Conservation (phyloP, 1,140 invertebrate species). For the Trialeurodes vaporariorum region DNA sequence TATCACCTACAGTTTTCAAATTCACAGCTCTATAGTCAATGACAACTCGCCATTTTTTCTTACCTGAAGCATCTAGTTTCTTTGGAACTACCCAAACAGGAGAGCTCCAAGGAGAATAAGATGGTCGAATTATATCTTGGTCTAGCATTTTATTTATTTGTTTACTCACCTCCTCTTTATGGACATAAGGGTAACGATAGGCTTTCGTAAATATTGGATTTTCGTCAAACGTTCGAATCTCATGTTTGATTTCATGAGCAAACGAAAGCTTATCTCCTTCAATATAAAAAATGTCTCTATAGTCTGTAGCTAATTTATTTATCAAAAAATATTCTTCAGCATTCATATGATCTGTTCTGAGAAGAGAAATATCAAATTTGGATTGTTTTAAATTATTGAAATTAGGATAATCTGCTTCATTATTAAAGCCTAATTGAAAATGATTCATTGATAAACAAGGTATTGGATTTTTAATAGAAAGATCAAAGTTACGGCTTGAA, state of each 20-base stretch:
- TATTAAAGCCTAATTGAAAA: no score
- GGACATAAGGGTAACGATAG: slow-evolving; percentile 1
- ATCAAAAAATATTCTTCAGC: no score
- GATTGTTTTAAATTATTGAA: no score
- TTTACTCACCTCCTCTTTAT: neutral
- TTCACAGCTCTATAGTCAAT: slow-evolving; percentile 27
- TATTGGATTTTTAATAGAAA: no score
- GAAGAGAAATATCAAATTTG: no score
- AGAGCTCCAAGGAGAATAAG: slow-evolving; percentile 35
- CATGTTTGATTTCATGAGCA: neutral
- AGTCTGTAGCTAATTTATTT: neutral
- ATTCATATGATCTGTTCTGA: no score
- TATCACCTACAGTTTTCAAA: no score
- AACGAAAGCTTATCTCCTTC: slow-evolving; percentile 4
- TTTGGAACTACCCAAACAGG: slow-evolving; percentile 28
- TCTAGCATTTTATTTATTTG: slow-evolving; percentile 16
- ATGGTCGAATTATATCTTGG: slow-evolving; percentile 30
- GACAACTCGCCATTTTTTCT: slow-evolving; percentile 20
- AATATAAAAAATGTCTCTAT: slow-evolving; percentile 3
- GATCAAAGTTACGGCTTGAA: no score
- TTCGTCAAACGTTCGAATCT: slow-evolving; percentile 9
- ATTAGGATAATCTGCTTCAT: no score
- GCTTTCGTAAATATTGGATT: neutral
- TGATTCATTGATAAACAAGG: no score
- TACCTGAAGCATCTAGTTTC: slow-evolving; percentile 22